A percentile compares a stretch with the other conserved stretches of the same genome.
Conservation (phyloP, 2,113 vertebrate genomes). For the Limanda limanda region DNA sequence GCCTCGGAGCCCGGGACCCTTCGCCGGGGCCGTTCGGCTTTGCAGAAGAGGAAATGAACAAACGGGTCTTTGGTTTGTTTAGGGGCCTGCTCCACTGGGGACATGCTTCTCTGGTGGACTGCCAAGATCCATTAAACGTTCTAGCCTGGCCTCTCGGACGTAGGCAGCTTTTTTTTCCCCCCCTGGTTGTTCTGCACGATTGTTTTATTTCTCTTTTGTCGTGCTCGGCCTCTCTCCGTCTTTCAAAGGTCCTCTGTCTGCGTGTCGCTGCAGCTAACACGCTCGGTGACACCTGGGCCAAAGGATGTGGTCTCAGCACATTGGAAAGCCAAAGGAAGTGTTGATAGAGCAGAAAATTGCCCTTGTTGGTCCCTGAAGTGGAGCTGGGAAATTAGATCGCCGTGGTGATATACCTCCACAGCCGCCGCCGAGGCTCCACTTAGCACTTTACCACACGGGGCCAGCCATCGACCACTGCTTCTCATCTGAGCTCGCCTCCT, state of each 20-base stretch:
- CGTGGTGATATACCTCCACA: constrained; percentile 51
- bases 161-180: constrained; percentile 18
- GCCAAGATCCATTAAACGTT: constrained; percentile 63
- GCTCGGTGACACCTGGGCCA: constrained; percentile 25
- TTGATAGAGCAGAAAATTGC: constrained; percentile 71
- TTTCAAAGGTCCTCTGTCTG: background rate
- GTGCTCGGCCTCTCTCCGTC: background rate
- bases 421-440: constrained; percentile 52
- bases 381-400: constrained; percentile 68
- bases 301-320: constrained; percentile 33
- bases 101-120: constrained; percentile 31
- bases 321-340: constrained; percentile 24
- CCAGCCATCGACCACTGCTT: constrained; percentile 44
- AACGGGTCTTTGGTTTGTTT: constrained; percentile 48
- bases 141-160: constrained; percentile 23
- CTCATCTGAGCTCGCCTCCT: constrained; percentile 25
- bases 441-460: constrained; percentile 45
- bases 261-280: constrained; percentile 1
- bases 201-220: background rate
- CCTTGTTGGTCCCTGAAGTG: constrained; percentile 67
- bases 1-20: constrained; percentile 35
- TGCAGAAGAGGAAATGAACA: constrained; percentile 27
- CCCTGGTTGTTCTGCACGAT: constrained; percentile 4
- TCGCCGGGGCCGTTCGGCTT: constrained; percentile 9
- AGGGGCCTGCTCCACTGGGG: constrained; percentile 35